Conservation (phyloP, 2,113 vertebrate genomes). For the Zeus faber region DNA sequence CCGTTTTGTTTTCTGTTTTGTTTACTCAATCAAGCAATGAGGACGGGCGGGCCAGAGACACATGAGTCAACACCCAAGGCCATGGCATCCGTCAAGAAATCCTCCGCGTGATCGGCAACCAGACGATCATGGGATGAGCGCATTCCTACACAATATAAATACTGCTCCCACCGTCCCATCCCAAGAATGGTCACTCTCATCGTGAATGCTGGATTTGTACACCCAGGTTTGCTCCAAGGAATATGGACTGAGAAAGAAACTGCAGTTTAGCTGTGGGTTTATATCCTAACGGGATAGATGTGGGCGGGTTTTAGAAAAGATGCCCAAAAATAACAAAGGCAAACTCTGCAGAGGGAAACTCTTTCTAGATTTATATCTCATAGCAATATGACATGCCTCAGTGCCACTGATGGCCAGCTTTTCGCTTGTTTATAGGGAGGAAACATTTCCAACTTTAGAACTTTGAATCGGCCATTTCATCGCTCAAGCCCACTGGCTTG, state of each 20-base stretch:
- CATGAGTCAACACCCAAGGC: slow-evolving; percentile 89
- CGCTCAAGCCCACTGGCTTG: no score
- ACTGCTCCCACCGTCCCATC: neutral
- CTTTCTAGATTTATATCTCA: slow-evolving; percentile 46
- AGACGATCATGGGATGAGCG: slow-evolving; percentile 87
- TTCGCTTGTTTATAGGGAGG: slow-evolving; percentile 42
- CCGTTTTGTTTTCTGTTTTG: neutral
- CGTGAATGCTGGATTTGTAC: no score
- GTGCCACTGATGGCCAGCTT: slow-evolving; percentile 29
- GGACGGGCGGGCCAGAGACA: slow-evolving; percentile 87
- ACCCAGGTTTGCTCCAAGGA: neutral
- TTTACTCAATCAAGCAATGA: slow-evolving; percentile 75
- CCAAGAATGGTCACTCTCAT: neutral
- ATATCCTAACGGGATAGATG: slow-evolving; percentile 25
- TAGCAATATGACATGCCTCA: slow-evolving; percentile 25
- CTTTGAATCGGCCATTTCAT: no score
- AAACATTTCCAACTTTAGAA: slow-evolving; percentile 24
- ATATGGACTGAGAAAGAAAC: neutral
- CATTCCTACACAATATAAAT: no score
- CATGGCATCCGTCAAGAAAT: slow-evolving; percentile 86
- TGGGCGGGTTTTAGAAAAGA: slow-evolving; percentile 34
- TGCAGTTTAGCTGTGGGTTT: neutral
- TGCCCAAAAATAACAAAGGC: slow-evolving; percentile 5
- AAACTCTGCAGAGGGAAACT: slow-evolving; percentile 19
- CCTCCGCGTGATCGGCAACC: slow-evolving; percentile 89